These are phyloP conservation scores for Echinops telfairi DNA, from an alignment of 2,113 vertebrate genomes.

Conservation along the genomic window DNA sequence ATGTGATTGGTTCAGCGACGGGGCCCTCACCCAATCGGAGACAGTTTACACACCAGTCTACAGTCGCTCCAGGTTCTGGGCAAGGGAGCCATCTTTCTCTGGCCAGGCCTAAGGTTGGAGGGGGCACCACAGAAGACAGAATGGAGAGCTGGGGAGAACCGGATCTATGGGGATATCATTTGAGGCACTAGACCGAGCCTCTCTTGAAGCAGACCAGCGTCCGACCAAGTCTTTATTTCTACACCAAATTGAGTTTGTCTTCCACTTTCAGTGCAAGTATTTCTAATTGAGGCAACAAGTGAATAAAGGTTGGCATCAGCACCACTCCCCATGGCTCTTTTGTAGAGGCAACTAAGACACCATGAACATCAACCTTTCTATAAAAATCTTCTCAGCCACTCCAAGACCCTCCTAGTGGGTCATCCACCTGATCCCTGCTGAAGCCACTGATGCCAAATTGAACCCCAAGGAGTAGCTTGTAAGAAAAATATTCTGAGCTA, in stretches of 20 bases:
- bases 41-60: too few species aligned
- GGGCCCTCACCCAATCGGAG: neutral
- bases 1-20: neutral
- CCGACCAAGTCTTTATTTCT: neutral
- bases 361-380: neutral
- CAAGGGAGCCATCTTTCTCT: neutral
- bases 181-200: neutral
- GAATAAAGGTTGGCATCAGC: fast-evolving
- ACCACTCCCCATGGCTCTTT: neutral
- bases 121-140: neutral
- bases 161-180: fast-evolving
- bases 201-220: neutral
- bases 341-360: neutral
- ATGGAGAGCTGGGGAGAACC: neutral
- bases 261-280: neutral
- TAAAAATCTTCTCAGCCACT: neutral
- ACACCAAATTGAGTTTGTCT: neutral
- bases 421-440: neutral
- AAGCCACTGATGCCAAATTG: neutral
- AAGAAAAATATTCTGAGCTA: neutral
- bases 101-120: neutral
- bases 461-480: neutral
- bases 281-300: neutral
- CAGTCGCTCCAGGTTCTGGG: neutral
- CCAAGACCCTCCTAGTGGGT: neutral